Evolutionary conservation across 2,797 vertebrate species (phyloP).

Genomic region (Acipenser oxyrinchus): DNA sequence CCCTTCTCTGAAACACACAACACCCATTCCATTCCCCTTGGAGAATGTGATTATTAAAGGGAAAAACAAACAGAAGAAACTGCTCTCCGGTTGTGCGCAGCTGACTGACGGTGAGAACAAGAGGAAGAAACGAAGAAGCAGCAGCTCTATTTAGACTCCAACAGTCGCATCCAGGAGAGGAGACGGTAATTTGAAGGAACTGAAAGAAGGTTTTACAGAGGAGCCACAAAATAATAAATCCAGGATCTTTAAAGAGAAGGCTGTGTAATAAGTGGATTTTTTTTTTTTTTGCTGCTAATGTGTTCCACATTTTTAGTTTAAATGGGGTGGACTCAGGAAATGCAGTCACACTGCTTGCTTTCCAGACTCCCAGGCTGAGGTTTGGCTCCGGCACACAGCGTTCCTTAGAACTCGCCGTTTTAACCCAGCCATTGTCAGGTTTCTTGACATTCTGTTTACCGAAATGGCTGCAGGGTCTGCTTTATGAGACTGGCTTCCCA

Average conservation of each 20-base stretch:
- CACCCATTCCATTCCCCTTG: no score
- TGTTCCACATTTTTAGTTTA: conserved; percentile 76
- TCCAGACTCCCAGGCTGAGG: conserved; percentile 63
- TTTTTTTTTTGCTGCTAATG: conserved; percentile 53
- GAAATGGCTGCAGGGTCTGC: conserved; percentile 12
- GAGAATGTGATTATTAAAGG: no score
- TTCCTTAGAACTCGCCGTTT: conserved; percentile 55
- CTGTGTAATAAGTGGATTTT: conserved; percentile 15
- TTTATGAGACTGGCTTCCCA: conserved; percentile 12
- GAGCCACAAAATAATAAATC: conserved; percentile 59
- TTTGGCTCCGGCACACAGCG: conserved; percentile 45
- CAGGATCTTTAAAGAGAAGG: conserved; percentile 33
- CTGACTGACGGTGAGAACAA: no score
- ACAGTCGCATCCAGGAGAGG: no score
- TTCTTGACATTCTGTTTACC: conserved; percentile 28
- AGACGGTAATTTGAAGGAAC: conserved; percentile 20
- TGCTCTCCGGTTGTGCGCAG: no score
- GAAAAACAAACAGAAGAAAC: no score
- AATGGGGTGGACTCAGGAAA: conserved; percentile 69
- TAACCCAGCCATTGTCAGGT: conserved; percentile 51
- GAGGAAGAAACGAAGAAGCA: no score
- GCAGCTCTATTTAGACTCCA: no score
- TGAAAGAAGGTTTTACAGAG: conserved; percentile 32
- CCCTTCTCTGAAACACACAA: no score
- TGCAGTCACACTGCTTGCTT: conserved; percentile 64